These are phyloP conservation scores for Deroplatys truncata DNA, from an alignment of 2,888 invertebrate genomes.

Conservation along the genomic window DNA sequence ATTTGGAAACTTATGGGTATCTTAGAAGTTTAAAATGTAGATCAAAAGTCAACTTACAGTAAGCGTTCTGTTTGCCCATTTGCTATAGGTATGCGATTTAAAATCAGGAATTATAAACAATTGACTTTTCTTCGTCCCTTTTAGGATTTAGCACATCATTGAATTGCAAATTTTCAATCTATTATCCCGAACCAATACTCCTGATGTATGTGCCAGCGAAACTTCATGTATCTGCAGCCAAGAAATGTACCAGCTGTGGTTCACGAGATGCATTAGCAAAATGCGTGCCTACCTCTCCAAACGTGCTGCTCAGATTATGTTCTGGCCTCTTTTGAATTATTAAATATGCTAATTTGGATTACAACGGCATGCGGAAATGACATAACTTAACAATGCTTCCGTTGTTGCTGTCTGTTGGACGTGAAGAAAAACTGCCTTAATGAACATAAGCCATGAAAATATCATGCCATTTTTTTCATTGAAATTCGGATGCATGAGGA, in stretches of 20 bases:
- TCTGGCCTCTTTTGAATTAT: not conserved
- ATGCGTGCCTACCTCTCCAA: not conserved
- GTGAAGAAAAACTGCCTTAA: not conserved
- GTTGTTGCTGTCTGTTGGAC: not conserved
- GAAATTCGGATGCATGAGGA: not conserved
- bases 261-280: not conserved
- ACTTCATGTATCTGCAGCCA: not conserved
- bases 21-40: no score
- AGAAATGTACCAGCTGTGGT: not conserved
- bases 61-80: no score
- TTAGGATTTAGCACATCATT: no score
- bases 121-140: no score
- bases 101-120: no score
- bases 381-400: not conserved
- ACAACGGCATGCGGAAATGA: not conserved
- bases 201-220: no score
- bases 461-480: not conserved
- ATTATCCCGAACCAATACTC: no score
- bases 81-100: no score
- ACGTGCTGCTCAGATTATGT: not conserved
- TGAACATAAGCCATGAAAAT: not conserved
- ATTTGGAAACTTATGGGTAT: no score
- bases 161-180: no score
- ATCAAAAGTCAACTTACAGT: no score
- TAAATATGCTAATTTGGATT: not conserved